Evolutionary conservation across 2,888 invertebrate genomes (phyloP), one percentile per base, ranked within the genome.

Genomic region (Drosophila niveifrons): DNA sequence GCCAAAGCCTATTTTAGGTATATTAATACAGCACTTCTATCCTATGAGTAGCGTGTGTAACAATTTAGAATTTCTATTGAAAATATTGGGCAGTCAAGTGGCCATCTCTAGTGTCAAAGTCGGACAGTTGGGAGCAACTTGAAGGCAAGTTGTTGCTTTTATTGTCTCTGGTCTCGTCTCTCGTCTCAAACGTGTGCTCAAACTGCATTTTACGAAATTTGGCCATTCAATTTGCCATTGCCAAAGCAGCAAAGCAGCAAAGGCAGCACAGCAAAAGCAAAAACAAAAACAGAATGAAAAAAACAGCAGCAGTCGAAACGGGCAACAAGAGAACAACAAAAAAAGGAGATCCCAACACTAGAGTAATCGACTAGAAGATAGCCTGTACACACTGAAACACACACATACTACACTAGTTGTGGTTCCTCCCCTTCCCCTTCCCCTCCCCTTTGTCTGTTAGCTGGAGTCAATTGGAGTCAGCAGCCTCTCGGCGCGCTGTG

Each of bases 161-260:
- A 57, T 58, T 74, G 73, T 64, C 47, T 43, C 36, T 23, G 23
- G 52, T 71, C 68, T 75, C 72, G 61, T 74, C 68, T 71, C 65
- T 66, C 43, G 71, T 78, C 75, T 66, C 72, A 80, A 74, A 81
- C 84, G 87, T 87, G 76, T 70, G 74, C 74, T 82, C 85, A 84
- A 82, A 77, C 80, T 77, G 79, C 81, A 85, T 87, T 87, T 85
- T 87, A 66, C 74, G 69, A 78, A 84, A 85, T 87, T 86, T 85
- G 78, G 75, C 67, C 85, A 82, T 86, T 85, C 85, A 86, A 86
- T 85, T 56, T 85, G 85, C 79, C 88, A 84, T 71, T 70, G 73
- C 77, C 72, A 79, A 59, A 69, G 66, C n/a, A n/a, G n/a, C n/a
- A n/a, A n/a, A n/a, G n/a, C n/a, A n/a, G n/a, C 80, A 43, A 55